These are phyloP conservation scores for Sebastes vulpes DNA, from an alignment of 2,797 vertebrate species.

Conservation along the genomic window DNA sequence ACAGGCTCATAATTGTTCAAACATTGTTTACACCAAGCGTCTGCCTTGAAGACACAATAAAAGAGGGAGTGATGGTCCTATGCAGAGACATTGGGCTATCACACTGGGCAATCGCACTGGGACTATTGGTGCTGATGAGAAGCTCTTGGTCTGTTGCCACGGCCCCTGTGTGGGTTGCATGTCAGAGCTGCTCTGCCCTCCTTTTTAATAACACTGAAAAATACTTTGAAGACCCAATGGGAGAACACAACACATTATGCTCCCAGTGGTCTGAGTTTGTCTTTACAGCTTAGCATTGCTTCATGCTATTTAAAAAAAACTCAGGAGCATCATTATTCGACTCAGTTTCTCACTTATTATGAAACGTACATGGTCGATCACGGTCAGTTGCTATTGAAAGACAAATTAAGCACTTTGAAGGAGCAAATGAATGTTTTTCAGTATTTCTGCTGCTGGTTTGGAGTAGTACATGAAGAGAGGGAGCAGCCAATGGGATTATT, in stretches of 20 bases:
- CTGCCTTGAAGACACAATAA: conserved; percentile 79
- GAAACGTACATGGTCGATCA: background rate
- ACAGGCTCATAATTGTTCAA: conserved; percentile 73
- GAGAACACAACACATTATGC: conserved; percentile 52
- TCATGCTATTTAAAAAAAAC: conserved; percentile 33
- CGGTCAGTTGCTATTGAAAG: conserved; percentile 27
- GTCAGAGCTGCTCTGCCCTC: conserved; percentile 63
- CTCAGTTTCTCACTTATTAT: conserved; percentile 10
- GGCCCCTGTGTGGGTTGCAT: conserved; percentile 71
- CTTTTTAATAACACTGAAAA: conserved; percentile 74
- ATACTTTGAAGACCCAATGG: conserved; percentile 61
- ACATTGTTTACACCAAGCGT: conserved; percentile 72
- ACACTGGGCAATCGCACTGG: conserved; percentile 56
- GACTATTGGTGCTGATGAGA: conserved; percentile 73
- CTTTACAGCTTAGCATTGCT: conserved; percentile 55
- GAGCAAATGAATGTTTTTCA: conserved; percentile 24
- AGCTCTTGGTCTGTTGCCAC: conserved; percentile 74
- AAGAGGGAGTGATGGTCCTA: conserved; percentile 64
- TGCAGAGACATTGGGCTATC: conserved; percentile 61
- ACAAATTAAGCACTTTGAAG: conserved; percentile 34
- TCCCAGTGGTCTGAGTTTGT: conserved; percentile 40
- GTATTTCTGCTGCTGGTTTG: conserved; percentile 1
- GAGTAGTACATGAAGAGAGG: background rate
- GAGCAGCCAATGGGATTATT: background rate
- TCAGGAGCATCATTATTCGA: conserved; percentile 14